phyloP scores from a whole-genome alignment of 2,797 vertebrate species.

The Tolypeutes matacus region DNA sequence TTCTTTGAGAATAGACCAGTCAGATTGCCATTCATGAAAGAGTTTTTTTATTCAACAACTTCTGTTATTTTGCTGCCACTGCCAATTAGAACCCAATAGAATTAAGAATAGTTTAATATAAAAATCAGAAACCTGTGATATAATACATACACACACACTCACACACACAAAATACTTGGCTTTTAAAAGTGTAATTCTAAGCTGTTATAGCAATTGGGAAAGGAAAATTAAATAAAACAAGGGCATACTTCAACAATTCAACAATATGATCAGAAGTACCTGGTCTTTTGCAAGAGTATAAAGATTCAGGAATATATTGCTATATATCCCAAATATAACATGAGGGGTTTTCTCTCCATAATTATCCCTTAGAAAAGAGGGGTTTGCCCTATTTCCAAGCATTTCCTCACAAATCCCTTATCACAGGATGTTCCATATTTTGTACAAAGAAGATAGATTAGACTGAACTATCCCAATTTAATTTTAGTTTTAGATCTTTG shows the following conservation, averaged over 20 bases:
- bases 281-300: background rate
- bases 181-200: background rate
- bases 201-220: background rate
- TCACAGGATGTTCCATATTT: background rate
- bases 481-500: conserved; percentile 44
- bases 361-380: background rate
- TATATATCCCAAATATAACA: background rate
- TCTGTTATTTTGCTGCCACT: background rate
- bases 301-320: background rate
- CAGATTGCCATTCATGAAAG: background rate
- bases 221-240: background rate
- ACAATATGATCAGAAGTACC: background rate
- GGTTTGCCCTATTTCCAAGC: background rate
- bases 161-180: background rate
- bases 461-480: conserved; percentile 57
- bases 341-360: background rate
- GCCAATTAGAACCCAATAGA: background rate
- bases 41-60: background rate
- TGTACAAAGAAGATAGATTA: background rate
- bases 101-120: background rate
- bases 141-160: background rate
- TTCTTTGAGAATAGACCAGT: background rate
- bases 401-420: background rate
- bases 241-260: background rate
- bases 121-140: background rate